These are phyloP conservation scores for Papilio demoleus DNA, from an alignment of 2,888 invertebrate genomes.

Conservation along the genomic window DNA sequence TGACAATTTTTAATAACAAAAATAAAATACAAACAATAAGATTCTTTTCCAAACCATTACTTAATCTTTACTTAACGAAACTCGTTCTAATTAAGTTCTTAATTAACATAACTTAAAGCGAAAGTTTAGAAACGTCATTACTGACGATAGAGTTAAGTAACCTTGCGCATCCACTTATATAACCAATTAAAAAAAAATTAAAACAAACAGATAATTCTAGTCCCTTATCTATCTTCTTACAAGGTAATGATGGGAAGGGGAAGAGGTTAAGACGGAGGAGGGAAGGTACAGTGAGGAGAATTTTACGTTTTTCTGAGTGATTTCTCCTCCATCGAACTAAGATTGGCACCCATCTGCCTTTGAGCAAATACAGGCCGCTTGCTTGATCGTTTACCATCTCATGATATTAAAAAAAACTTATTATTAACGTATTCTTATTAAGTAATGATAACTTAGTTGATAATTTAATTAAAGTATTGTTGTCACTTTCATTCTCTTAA, in stretches of 20 bases:
- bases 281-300: too few relatives aligned
- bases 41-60: not conserved
- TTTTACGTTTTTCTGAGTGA: too few relatives aligned
- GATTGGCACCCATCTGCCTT: too few relatives aligned
- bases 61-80: conserved; percentile 1
- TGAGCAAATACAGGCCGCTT: too few relatives aligned
- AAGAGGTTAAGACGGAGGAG: too few relatives aligned
- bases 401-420: too few relatives aligned
- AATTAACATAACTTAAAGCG: conserved; percentile 44
- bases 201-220: too few relatives aligned
- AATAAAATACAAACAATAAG: conserved; percentile 1
- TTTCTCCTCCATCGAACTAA: too few relatives aligned
- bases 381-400: too few relatives aligned
- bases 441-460: conserved; percentile 2
- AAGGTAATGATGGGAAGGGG: too few relatives aligned
- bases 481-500: not conserved
- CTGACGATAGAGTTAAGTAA: conserved; percentile 51
- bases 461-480: not conserved
- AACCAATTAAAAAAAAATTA: too few relatives aligned
- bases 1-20: not conserved
- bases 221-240: too few relatives aligned
- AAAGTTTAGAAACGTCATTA: conserved; percentile 51
- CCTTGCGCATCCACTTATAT: conserved; percentile 56
- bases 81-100: conserved; percentile 36
- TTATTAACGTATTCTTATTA: not conserved